Evolutionary conservation across 2,113 vertebrate genomes (phyloP), one percentile per base, ranked within the genome.

Genomic region (Cranoglanis bouderius): DNA sequence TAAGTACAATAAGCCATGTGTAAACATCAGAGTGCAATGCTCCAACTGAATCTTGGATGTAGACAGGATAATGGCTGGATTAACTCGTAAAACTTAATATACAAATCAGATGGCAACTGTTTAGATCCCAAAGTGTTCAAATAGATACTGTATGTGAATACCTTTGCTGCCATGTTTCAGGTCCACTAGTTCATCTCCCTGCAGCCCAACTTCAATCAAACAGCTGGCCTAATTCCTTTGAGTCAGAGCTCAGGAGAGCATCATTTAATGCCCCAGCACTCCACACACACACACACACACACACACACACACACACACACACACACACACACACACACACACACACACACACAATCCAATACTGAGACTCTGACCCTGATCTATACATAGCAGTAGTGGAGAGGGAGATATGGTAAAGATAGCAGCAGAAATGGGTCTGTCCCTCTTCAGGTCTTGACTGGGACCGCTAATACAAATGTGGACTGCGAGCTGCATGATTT

Each of bases 401-500:
- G 87, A 88, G 86, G 26, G 77, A 67, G n/a, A 51, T 90, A 35
- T 26, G 91, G 92, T 92, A 93, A 93, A 95, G 91, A 94, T 94
- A 95, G 93, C 29, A 53, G 85, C 92, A 91, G 91, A 95, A 95
- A 90, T 94, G 93, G 94, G 94, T 94, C 94, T 94, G 91, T 92
- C 91, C 91, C 92, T 94, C 92, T 89, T 93, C 88, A 88, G 93
- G 84, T 90, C 53, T 90, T 90, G 85, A 65, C 63, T 51, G 88
- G 89, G 78, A 88, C 86, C 57, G 82, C 12, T 59, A 53, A 87
- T 85, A 86, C 74, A 85, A 87, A 75, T 57, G 75, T 61, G 67
- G 35, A 74, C 81, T 84, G 46, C 5, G n/a, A 40, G 14, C 32
- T 72, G 1, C 32, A 40, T 32, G 43, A 80, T 80, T 85, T 53